Conservation (phyloP, 2,113 vertebrate genomes). For the Tachysurus fulvidraco region DNA sequence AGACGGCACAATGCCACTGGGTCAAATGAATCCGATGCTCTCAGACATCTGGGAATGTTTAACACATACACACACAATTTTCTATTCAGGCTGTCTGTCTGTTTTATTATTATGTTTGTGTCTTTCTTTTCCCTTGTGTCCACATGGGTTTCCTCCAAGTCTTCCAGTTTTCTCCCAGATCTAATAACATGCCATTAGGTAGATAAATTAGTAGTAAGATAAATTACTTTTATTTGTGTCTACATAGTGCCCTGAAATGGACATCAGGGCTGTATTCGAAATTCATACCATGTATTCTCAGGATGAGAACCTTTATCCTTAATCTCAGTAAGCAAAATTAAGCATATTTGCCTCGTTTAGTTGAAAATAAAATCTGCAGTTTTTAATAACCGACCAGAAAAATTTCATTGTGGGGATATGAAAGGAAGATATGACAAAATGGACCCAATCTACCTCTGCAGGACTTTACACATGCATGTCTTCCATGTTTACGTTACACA, state of each 20-base stretch:
- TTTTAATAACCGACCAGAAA: background rate
- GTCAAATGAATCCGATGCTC: slow-evolving; percentile 29
- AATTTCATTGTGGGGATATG: background rate
- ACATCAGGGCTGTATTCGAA: background rate
- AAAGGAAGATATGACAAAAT: background rate
- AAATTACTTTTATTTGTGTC: background rate
- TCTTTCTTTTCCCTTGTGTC: background rate
- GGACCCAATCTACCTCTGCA: no score
- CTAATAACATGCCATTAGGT: background rate
- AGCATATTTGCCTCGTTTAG: background rate
- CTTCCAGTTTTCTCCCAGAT: background rate
- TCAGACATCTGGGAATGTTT: slow-evolving; percentile 40
- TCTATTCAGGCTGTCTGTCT: background rate
- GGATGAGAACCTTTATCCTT: background rate
- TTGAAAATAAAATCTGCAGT: background rate
- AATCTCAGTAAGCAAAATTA: background rate
- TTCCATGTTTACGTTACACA: no score
- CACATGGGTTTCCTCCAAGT: background rate
- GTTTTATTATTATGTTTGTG: background rate
- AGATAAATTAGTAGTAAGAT: background rate
- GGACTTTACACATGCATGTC: no score
- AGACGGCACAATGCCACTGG: slow-evolving; percentile 28
- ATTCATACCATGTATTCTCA: background rate
- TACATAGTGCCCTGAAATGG: background rate
- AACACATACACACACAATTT: background rate